A percentile compares a stretch with the other conserved stretches of the same genome.
Conservation (phyloP, 2,888 invertebrate genomes). For the Luperina nickerlii region DNA sequence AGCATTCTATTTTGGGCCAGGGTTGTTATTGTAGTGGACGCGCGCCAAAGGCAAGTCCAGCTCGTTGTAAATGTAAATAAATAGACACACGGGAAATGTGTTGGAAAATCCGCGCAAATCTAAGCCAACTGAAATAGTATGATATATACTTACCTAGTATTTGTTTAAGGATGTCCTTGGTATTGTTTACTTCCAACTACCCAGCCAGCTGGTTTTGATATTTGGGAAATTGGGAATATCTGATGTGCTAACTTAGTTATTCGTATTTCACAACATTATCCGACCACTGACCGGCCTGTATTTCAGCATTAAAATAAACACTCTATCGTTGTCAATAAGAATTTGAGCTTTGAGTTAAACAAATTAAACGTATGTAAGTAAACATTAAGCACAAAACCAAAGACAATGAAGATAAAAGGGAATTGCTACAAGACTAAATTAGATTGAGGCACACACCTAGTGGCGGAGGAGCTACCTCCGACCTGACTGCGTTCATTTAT, state of each 20-base stretch:
- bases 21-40: slow-evolving; percentile 37
- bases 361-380: not conserved
- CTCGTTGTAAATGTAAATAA: slow-evolving; percentile 47
- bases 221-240: slow-evolving; percentile 1
- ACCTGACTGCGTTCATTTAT: not conserved
- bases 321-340: not conserved
- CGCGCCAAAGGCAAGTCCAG: slow-evolving; percentile 54
- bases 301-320: not conserved
- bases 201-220: not conserved
- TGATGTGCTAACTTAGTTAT: not conserved
- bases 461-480: no score
- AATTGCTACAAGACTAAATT: not conserved
- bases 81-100: slow-evolving; percentile 39
- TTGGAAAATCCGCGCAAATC: slow-evolving; percentile 50
- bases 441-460: not conserved
- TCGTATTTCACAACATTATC: not conserved
- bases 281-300: not conserved
- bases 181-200: slow-evolving; percentile 10
- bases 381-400: not conserved
- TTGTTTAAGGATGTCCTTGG: slow-evolving; percentile 6
- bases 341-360: not conserved
- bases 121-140: slow-evolving; percentile 13
- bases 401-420: not conserved
- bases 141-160: slow-evolving; percentile 18
- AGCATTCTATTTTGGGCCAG: slow-evolving; percentile 28